Evolutionary conservation across 2,113 vertebrate species (phyloP).

Genomic region (Hippocampus comes): DNA sequence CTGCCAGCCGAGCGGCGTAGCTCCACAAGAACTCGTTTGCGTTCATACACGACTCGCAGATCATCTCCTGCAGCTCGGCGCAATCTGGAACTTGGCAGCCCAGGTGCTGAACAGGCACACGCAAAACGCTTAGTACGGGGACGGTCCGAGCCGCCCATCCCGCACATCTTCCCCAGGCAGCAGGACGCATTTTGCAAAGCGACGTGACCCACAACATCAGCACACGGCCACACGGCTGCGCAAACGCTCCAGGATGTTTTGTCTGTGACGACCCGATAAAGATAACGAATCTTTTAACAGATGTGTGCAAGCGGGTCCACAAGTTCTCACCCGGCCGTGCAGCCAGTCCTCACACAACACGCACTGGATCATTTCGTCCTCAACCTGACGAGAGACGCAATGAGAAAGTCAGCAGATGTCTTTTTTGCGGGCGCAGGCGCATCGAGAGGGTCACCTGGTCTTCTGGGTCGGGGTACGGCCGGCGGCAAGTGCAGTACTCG

Average conservation of each 20-base stretch:
- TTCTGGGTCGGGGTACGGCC: conserved; percentile 96
- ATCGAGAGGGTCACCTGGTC: conserved; percentile 79
- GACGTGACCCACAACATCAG: too few relatives aligned
- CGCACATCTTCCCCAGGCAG: too few relatives aligned
- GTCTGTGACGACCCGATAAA: too few relatives aligned
- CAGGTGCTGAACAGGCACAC: conserved; percentile 77
- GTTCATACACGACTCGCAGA: conserved; percentile 90
- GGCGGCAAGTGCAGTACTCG: conserved; percentile 88
- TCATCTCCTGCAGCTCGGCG: conserved; percentile 93
- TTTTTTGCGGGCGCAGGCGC: background rate
- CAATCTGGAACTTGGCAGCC: conserved; percentile 83
- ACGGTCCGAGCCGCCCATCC: too few relatives aligned
- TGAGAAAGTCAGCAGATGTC: background rate
- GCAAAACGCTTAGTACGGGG: background rate
- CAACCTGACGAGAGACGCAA: conserved; percentile 61
- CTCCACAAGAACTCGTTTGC: conserved; percentile 83
- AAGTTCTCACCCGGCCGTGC: conserved; percentile 88
- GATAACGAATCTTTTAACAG: too few relatives aligned
- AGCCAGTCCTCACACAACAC: conserved; percentile 98
- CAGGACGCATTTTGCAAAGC: too few relatives aligned
- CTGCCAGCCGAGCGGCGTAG: conserved; percentile 79
- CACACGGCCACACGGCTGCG: too few relatives aligned
- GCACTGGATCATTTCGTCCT: conserved; percentile 98
- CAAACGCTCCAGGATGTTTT: too few relatives aligned
- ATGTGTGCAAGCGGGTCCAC: too few relatives aligned